phyloP scores from a whole-genome alignment of 2,113 vertebrate genomes.

The Smithornis capensis region DNA sequence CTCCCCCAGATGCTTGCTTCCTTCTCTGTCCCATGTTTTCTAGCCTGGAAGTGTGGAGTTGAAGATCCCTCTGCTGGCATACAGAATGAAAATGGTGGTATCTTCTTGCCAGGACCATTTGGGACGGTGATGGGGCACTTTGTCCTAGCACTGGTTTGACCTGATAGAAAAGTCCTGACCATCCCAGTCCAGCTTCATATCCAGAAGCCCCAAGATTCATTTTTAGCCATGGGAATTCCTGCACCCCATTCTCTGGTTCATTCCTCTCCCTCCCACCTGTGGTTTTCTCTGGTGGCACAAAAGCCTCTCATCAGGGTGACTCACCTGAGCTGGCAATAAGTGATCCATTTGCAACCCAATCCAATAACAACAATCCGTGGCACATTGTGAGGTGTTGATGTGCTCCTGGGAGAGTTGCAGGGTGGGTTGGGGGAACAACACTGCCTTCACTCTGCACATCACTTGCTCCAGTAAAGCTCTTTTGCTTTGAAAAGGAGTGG shows the following conservation, averaged over 20 bases:
- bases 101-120: background rate
- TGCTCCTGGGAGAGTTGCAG: background rate
- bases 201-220: background rate
- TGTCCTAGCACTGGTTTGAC: background rate
- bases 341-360: background rate
- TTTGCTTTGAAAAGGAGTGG: background rate
- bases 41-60: background rate
- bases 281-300: background rate
- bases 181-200: background rate
- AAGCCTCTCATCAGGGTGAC: background rate
- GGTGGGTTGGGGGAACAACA: background rate
- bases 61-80: background rate
- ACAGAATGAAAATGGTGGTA: background rate
- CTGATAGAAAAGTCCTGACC: background rate
- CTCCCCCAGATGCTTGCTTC: background rate
- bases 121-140: background rate
- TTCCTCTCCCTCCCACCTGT: background rate
- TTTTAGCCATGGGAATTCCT: background rate
- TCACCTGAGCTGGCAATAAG: conserved; percentile 32
- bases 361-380: background rate
- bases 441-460: background rate
- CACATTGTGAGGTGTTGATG: background rate
- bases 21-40: background rate
- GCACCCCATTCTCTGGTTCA: rapidly evolving
- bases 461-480: background rate